Evolutionary conservation across 37 sponge, comb jelly and placozoan genomes (phyloP), one percentile per base, ranked within the genome.

Genomic region (Lycopodina hypogea): DNA sequence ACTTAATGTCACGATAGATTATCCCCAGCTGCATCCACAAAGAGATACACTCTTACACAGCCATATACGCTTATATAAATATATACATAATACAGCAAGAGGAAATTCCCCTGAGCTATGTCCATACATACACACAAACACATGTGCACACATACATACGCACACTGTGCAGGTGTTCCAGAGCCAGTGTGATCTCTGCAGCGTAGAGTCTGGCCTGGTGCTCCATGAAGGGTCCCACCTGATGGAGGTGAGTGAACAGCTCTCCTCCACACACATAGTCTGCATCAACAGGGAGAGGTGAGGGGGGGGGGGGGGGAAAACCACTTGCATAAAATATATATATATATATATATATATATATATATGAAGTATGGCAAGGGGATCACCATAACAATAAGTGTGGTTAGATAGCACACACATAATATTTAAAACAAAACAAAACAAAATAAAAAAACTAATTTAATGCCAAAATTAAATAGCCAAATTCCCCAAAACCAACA

Each of bases 211-310:
- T 63, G 28, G 88, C 87, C n/a, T 92, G 84, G 0, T 34, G 30
- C 57, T 97, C 98, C 0, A 74, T 59, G 84, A 97, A 97, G 26
- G 86, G 81, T 0, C 97, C 92, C 23, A 81, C 37, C 18, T 92
- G 88, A 53, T 94, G 84, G 24, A 97, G 87, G 69, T 97, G 98
- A 17, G 98, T 97, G 73, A 97, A 97, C 81, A 97, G 72, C 72
- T 97, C 98, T 4, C 98, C 98, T 17, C 98, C 98, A 67, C 90
- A 89, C 35, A 97, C 86, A 81, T 94, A 97, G 69, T 97, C 98
- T 97, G 86, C 1, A 74, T n/a, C 28, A 41, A 24, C 18, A 52
- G 41, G 38, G 21, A 4, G 26, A 63, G 19, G 9, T 28, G 19
- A 63, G 11, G n/a, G 19, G 17, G 55, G 17, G 17, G 17, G 55